These are phyloP conservation scores for Griposia aprilina DNA, from an alignment of 2,888 invertebrate genomes.

Conservation along the genomic window DNA sequence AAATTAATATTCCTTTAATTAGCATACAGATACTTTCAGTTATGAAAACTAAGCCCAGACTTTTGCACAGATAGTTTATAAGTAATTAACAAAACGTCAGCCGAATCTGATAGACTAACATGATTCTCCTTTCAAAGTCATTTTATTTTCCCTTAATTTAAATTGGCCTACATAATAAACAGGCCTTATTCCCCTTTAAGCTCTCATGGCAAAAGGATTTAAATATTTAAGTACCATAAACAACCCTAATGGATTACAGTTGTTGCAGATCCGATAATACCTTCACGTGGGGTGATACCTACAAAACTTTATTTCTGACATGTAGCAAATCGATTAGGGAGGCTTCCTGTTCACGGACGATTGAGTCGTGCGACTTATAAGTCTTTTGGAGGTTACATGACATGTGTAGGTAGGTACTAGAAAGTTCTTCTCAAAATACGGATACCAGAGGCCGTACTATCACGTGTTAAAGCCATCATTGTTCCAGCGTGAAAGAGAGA, in stretches of 20 bases:
- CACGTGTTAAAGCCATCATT: no score
- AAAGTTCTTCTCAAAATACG: not conserved
- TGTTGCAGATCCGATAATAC: conserved; percentile 63
- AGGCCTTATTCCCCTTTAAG: conserved; percentile 3
- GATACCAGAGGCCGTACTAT: no score
- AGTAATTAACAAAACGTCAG: not conserved
- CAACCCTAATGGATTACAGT: conserved; percentile 62
- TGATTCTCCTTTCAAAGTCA: not conserved
- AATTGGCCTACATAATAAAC: conserved; percentile 15
- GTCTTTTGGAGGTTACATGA: not conserved
- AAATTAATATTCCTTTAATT: not conserved
- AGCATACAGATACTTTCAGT: not conserved
- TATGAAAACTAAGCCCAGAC: not conserved
- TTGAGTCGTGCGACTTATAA: conserved; percentile 5
- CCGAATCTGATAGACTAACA: no score
- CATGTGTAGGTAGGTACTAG: not conserved
- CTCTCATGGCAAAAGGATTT: conserved; percentile 48
- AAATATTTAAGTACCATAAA: conserved; percentile 61
- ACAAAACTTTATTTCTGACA: conserved; percentile 66
- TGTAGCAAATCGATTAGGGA: conserved; percentile 71
- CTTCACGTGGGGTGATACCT: conserved; percentile 52
- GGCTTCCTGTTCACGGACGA: conserved; percentile 25
- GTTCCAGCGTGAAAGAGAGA: no score
- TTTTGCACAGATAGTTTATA: no score
- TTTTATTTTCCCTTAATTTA: conserved; percentile 4